Percentiles rank a stretch among this genome's conserved stretches.
Evolutionary conservation across 1,140 invertebrate genomes (phyloP).

Genomic region (Lerema accius): DNA sequence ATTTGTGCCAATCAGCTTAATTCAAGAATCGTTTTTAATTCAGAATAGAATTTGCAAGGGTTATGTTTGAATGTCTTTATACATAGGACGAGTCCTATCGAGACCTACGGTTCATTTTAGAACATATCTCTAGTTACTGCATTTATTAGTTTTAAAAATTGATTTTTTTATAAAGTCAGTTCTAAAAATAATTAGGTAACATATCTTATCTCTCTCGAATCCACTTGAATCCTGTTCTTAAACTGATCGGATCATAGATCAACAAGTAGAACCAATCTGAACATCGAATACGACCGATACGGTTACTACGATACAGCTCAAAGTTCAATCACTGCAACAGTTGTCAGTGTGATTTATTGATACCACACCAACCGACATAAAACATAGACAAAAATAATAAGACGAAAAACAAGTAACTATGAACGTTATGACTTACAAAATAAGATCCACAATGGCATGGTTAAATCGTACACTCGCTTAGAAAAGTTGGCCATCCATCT

Average conservation of each 20-base stretch:
- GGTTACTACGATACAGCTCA: constrained; percentile 2
- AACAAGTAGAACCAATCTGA: neutral
- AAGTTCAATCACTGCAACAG: constrained; percentile 39
- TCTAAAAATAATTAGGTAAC: no score
- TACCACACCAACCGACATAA: constrained; percentile 34
- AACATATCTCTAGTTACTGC: no score
- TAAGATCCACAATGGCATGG: constrained; percentile 34
- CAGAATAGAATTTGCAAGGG: no score
- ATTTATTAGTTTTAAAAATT: no score
- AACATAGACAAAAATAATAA: constrained; percentile 42
- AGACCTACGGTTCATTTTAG: no score
- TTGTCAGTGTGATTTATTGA: constrained; percentile 40
- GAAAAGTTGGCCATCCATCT: constrained; percentile 52
- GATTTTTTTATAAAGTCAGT: no score
- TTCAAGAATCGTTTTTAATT: no score
- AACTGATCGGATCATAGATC: no score
- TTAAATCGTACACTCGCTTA: constrained; percentile 16
- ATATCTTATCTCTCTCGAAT: no score
- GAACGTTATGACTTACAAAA: constrained; percentile 13
- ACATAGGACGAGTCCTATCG: no score
- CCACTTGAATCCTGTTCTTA: neutral
- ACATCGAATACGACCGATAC: neutral
- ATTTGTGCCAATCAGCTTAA: no score
- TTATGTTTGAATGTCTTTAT: no score
- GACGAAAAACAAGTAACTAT: constrained; percentile 21